These are phyloP conservation scores for Dryoscopus gambensis DNA, from an alignment of 2,113 vertebrate genomes.

Conservation along the genomic window DNA sequence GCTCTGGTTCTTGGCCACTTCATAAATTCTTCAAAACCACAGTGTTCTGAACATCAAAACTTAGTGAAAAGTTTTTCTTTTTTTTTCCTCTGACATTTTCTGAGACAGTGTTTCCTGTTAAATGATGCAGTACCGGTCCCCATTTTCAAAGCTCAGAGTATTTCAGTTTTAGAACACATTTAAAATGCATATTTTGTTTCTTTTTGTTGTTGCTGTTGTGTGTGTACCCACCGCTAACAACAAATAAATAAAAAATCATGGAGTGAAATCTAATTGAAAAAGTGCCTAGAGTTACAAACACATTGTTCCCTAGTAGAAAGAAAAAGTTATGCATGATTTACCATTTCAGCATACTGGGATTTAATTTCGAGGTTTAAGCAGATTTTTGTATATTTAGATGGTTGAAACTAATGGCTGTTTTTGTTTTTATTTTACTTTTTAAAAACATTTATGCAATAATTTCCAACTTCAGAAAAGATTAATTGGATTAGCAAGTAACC, in stretches of 20 bases:
- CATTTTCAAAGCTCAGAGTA: background rate
- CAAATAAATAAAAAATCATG: conserved; percentile 6
- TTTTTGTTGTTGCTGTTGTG: background rate
- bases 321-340: background rate
- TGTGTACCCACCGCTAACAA: background rate
- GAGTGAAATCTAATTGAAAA: conserved; percentile 31
- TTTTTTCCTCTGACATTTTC: background rate
- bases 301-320: background rate
- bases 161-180: background rate
- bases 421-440: background rate
- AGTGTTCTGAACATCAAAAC: background rate
- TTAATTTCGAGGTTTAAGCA: conserved; percentile 1
- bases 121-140: background rate
- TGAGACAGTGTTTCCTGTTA: background rate
- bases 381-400: background rate
- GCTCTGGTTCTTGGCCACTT: background rate
- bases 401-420: background rate
- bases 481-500: background rate
- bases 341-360: background rate
- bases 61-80: background rate
- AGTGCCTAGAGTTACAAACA: conserved; percentile 14
- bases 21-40: background rate
- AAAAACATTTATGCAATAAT: background rate
- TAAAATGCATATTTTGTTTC: background rate
- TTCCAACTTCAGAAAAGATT: background rate